Conservation (phyloP, 2,113 vertebrate species). For the Upupa epops region DNA sequence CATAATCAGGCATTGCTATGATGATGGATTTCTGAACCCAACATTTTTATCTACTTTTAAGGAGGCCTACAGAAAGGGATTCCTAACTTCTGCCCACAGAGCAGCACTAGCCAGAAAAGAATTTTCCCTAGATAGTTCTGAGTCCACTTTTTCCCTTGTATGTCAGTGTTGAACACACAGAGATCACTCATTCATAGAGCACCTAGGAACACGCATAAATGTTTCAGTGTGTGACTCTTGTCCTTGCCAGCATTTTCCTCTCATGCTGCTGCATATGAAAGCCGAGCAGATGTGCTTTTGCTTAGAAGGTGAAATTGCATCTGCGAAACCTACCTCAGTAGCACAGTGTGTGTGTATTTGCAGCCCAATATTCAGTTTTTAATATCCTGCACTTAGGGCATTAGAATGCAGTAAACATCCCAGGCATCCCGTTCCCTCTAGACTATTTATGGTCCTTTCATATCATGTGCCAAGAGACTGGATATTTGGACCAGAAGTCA, state of each 20-base stretch:
- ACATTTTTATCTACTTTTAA: constrained; percentile 38
- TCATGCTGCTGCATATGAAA: background rate
- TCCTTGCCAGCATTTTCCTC: constrained; percentile 42
- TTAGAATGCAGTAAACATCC: constrained; percentile 44
- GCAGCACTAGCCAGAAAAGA: background rate
- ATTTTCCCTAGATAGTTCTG: background rate
- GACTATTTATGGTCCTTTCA: constrained; percentile 63
- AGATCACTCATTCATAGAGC: background rate
- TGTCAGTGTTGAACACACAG: background rate
- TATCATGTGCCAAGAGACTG: constrained; percentile 53
- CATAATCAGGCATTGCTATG: background rate
- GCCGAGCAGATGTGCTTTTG: constrained; percentile 68
- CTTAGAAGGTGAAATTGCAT: constrained; percentile 70
- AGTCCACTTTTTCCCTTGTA: background rate
- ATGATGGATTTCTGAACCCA: constrained; percentile 27
- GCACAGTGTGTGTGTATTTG: constrained; percentile 25
- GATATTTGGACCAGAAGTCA: constrained; percentile 51
- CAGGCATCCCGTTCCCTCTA: constrained; percentile 58
- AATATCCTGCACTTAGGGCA: constrained; percentile 62
- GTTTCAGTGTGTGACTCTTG: background rate
- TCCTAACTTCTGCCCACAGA: background rate
- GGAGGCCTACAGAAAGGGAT: background rate
- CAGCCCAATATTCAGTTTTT: constrained; percentile 54
- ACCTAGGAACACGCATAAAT: constrained; percentile 20
- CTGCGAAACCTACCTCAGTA: constrained; percentile 57